Evolutionary conservation across 2,113 vertebrate species (phyloP), one percentile per base, ranked within the genome.

Genomic region (Sula dactylatra): DNA sequence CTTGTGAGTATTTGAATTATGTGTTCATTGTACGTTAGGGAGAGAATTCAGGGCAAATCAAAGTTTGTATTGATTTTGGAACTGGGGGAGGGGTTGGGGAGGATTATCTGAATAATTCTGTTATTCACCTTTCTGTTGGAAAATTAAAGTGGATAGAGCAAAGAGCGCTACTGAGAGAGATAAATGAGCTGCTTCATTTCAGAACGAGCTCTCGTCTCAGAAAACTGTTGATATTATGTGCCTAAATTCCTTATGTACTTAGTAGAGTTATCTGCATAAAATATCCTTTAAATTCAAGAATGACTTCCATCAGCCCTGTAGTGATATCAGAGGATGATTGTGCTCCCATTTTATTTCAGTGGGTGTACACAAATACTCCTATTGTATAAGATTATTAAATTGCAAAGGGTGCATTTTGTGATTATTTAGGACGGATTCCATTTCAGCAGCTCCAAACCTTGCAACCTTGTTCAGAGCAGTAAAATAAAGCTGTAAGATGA

Each of bases 1-100:
- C 93, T 89, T 95, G 59, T 16, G 78, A 95, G 81, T 78, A 31
- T 88, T 79, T 84, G 86, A 96, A 95, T 97, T 92, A 71, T 69
- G 73, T 89, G 82, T 79, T 94, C 81, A 52, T 91, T 94, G 77
- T 88, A 52, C 14, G 0, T 76, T 52, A 71, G 86, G 82, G 91
- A 84, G 76, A 74, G n/a, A 93, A 96, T 95, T 95, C 92, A 76
- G 94, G 91, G 91, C 89, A 96, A 98, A 97, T 95, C 96, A 96
- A 92, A 95, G 94, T 94, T 97, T 94, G 50, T 94, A 97, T 97
- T 97, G 97, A 98, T 98, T 95, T 92, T 25, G 70, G 61, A 66
- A 50, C 24, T 3, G 2, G 56, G 74, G 88, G 88, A 96, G 88
- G 94, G 86, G 77, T 34, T 80, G 83, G 52, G 82, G 79, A 92